Percentiles rank a stretch among this genome's conserved stretches.
These are phyloP conservation scores for Platalea minor DNA, from an alignment of 2,797 vertebrate species.

Conservation along the genomic window DNA sequence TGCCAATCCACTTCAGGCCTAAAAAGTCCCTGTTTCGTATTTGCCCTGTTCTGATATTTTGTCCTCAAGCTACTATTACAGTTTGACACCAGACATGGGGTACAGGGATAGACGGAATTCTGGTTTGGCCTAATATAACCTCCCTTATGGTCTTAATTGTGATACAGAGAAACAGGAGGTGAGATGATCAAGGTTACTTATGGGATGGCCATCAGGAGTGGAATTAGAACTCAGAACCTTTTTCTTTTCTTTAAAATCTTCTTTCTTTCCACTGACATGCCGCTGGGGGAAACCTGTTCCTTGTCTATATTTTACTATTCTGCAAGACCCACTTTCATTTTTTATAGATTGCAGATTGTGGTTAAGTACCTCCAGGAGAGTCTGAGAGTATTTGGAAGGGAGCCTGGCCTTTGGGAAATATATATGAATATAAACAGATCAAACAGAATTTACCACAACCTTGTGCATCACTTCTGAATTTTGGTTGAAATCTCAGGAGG, in stretches of 20 bases:
- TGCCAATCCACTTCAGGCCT: not conserved
- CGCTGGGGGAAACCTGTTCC: not conserved
- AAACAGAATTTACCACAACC: slow-evolving; percentile 4
- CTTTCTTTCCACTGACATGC: too few relatives aligned
- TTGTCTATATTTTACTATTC: not conserved
- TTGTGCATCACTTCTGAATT: not conserved
- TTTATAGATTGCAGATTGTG: not conserved
- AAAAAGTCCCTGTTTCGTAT: not conserved
- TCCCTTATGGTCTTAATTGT: not conserved
- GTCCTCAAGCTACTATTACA: not conserved
- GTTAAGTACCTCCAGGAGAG: not conserved
- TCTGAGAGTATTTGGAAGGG: not conserved
- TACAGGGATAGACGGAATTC: not conserved
- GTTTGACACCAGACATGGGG: not conserved
- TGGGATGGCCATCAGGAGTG: not conserved
- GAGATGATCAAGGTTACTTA: not conserved
- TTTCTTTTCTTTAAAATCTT: not conserved
- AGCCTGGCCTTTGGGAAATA: slow-evolving; percentile 23
- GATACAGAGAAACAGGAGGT: not conserved
- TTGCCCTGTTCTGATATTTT: not conserved
- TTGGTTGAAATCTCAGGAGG: not conserved
- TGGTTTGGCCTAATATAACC: not conserved
- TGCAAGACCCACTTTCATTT: not conserved
- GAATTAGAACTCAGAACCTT: not conserved
- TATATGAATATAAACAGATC: not conserved